A percentile compares a stretch with the other conserved stretches of the same genome.
Conservation (phyloP, 23 tunicate species). For the Styela clava region DNA sequence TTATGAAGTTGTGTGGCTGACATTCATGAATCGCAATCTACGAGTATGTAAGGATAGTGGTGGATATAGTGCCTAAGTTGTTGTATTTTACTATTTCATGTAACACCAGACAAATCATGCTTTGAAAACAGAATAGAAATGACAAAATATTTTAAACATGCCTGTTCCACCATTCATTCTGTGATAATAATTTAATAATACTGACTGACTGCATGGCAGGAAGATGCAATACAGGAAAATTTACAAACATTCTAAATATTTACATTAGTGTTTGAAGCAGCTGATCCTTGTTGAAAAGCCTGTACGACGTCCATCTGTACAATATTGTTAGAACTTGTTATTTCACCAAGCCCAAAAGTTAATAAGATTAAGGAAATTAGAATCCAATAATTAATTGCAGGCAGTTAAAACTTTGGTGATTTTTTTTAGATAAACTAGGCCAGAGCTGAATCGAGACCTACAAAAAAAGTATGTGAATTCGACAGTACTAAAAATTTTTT, state of each 20-base stretch:
- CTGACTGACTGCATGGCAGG: neutral
- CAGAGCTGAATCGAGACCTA: neutral
- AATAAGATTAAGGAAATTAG: neutral
- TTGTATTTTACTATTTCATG: too few relatives aligned
- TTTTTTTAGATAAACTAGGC: too few relatives aligned
- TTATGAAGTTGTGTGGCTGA: too few relatives aligned
- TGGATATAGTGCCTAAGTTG: too few relatives aligned
- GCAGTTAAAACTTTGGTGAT: too few relatives aligned
- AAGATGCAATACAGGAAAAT: neutral
- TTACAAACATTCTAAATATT: neutral
- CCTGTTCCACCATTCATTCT: neutral
- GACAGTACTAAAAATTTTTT: neutral
- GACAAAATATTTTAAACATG: neutral
- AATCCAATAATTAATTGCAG: too few relatives aligned
- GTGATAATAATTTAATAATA: neutral
- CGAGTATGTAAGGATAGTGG: too few relatives aligned
- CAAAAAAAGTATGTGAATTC: neutral
- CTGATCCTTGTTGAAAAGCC: slow-evolving; percentile 72
- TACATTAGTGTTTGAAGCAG: slow-evolving; percentile 64
- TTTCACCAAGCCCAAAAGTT: neutral
- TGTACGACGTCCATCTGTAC: slow-evolving; percentile 87
- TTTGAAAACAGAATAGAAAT: neutral
- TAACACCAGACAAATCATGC: neutral
- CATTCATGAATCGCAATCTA: too few relatives aligned
- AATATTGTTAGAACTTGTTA: neutral